Evolutionary conservation across 2,797 vertebrate species (phyloP).

Genomic region (Gymnocypris eckloni): DNA sequence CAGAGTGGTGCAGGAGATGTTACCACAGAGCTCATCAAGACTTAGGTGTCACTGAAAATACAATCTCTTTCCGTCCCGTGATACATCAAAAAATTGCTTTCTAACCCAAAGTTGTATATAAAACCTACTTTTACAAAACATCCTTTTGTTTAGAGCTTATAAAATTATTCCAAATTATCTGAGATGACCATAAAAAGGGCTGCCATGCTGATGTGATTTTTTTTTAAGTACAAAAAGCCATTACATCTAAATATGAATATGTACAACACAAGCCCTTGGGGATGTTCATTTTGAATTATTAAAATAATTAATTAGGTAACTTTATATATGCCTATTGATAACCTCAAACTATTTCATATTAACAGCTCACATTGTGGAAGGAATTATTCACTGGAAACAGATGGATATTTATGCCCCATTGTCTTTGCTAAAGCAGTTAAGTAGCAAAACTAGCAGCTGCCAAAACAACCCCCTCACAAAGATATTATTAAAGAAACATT

Average conservation of each 20-base stretch:
- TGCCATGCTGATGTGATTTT: conserved; percentile 55
- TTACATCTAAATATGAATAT: conserved; percentile 82
- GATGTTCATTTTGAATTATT: conserved; percentile 45
- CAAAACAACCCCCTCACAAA: conserved; percentile 39
- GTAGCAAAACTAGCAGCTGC: conserved; percentile 54
- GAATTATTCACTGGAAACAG: neutral
- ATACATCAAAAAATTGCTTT: conserved; percentile 51
- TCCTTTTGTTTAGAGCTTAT: conserved; percentile 62
- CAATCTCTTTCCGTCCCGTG: conserved; percentile 23
- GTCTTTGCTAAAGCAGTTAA: conserved; percentile 38
- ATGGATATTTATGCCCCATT: conserved; percentile 31
- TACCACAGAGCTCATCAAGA: conserved; percentile 30
- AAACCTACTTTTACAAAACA: conserved; percentile 60
- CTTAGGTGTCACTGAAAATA: conserved; percentile 29
- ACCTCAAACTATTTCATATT: neutral
- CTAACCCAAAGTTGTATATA: conserved; percentile 37
- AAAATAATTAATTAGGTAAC: conserved; percentile 13
- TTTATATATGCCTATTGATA: neutral
- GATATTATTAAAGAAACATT: conserved; percentile 15
- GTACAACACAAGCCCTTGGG: conserved; percentile 75
- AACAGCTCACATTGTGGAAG: conserved; percentile 4
- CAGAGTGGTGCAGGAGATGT: conserved; percentile 36
- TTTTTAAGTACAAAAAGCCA: conserved; percentile 74
- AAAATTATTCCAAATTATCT: conserved; percentile 56
- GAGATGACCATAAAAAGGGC: conserved; percentile 55